phyloP scores from a whole-genome alignment of 2,888 invertebrate genomes.

The Drosophila peninsularis region DNA sequence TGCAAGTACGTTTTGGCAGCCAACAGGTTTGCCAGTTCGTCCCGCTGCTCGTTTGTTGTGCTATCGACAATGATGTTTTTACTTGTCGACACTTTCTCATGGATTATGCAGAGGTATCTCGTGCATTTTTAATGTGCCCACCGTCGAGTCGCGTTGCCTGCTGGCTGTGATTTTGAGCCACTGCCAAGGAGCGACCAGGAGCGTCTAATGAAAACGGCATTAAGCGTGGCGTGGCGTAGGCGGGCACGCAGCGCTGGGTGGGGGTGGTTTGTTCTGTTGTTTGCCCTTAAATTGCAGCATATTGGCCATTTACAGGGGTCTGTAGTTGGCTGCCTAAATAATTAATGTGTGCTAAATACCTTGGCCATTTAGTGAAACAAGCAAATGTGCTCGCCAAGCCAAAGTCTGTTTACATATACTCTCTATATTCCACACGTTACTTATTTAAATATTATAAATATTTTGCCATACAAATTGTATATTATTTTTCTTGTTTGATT shows the following conservation, averaged over 20 bases:
- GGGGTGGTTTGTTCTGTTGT: constrained; percentile 21
- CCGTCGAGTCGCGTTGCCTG: constrained; percentile 69
- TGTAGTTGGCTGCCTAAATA: constrained; percentile 68
- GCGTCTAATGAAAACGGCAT: constrained; percentile 71
- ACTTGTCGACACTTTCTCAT: constrained; percentile 82
- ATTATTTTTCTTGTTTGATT: too few species aligned
- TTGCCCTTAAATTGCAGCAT: constrained; percentile 79
- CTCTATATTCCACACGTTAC: neutral
- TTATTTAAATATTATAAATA: neutral
- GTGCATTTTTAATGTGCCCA: constrained; percentile 81
- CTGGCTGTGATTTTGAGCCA: constrained; percentile 58
- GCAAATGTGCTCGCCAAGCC: constrained; percentile 11
- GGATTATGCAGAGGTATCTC: constrained; percentile 83
- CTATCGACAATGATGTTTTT: constrained; percentile 71
- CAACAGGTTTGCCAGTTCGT: constrained; percentile 72
- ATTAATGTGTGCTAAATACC: constrained; percentile 81
- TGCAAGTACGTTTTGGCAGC: constrained; percentile 46
- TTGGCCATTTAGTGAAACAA: constrained; percentile 72
- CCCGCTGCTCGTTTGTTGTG: constrained; percentile 55
- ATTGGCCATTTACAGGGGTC: constrained; percentile 70
- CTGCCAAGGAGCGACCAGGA: constrained; percentile 22
- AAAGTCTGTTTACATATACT: constrained; percentile 19
- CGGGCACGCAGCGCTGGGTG: neutral
- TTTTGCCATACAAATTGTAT: neutral
- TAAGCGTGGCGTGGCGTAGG: constrained; percentile 13